phyloP scores from a whole-genome alignment of 2,797 vertebrate genomes.

The Gephyroberyx darwinii region DNA sequence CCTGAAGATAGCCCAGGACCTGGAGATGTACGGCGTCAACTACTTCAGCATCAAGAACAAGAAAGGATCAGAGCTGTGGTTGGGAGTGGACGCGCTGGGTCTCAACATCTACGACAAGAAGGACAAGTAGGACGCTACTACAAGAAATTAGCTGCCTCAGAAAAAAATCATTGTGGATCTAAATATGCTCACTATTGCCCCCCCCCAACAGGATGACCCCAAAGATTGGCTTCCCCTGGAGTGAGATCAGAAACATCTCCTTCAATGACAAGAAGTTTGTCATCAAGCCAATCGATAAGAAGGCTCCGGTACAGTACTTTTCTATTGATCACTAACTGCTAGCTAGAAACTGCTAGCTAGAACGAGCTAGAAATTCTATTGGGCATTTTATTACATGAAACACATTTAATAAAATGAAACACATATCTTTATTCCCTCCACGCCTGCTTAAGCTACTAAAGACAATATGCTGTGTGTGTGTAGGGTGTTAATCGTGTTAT shows the following conservation, averaged over 20 bases:
- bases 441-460: neutral
- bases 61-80: constrained; percentile 95
- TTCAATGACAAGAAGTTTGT: constrained; percentile 99
- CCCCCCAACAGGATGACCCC: constrained; percentile 89
- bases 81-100: constrained; percentile 95
- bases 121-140: constrained; percentile 85
- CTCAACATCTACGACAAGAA: constrained; percentile 97
- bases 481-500: constrained; percentile 7
- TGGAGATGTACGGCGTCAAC: constrained; percentile 98
- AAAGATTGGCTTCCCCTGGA: constrained; percentile 99
- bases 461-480: neutral
- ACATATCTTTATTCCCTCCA: neutral
- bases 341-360: too few species aligned
- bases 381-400: neutral
- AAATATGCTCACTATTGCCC: neutral
- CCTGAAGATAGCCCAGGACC: constrained; percentile 96
- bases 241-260: constrained; percentile 97
- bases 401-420: neutral
- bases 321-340: neutral
- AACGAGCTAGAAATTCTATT: neutral
- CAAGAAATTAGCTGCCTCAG: neutral
- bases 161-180: neutral
- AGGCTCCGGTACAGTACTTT: constrained; percentile 85
- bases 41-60: constrained; percentile 99
- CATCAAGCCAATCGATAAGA: constrained; percentile 98